phyloP scores from a whole-genome alignment of 2,888 invertebrate species.

The Ernsta delagoae region DNA sequence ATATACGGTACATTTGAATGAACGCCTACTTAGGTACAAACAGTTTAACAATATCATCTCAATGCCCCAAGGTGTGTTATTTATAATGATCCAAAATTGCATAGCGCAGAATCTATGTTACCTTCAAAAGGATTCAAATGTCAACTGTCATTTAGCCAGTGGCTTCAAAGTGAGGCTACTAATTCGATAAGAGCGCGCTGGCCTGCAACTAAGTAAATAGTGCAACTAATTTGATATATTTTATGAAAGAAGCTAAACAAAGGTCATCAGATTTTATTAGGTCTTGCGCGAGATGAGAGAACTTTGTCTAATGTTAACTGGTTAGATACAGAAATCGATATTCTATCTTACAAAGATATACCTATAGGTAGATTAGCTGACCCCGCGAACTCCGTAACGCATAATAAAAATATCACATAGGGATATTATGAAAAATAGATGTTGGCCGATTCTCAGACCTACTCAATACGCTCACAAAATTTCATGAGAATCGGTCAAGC shows the following conservation, averaged over 20 bases:
- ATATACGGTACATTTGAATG: not conserved
- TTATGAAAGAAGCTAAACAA: not conserved
- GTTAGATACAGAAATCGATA: too few relatives aligned
- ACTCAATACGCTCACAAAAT: too few relatives aligned
- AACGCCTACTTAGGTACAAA: not conserved
- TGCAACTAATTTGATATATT: slow-evolving; percentile 2
- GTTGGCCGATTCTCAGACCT: too few relatives aligned
- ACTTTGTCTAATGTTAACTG: too few relatives aligned
- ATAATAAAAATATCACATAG: too few relatives aligned
- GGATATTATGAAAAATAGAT: too few relatives aligned
- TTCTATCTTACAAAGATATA: too few relatives aligned
- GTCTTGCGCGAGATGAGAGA: too few relatives aligned
- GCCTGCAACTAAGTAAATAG: not conserved
- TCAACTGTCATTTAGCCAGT: slow-evolving; percentile 9
- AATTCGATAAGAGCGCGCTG: not conserved
- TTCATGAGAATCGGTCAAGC: too few relatives aligned
- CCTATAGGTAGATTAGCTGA: too few relatives aligned
- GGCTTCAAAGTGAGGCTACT: slow-evolving; percentile 1
- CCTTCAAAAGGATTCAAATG: slow-evolving; percentile 13
- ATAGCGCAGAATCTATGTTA: slow-evolving; percentile 7
- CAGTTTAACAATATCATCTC: slow-evolving; percentile 6
- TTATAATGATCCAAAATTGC: slow-evolving; percentile 1
- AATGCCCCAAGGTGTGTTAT: not conserved
- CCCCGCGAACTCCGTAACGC: too few relatives aligned
- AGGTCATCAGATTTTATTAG: not conserved